Base-by-base conservation (phyloP, 2,888 invertebrate genomes). In the Argyra leucocephala region DNA sequence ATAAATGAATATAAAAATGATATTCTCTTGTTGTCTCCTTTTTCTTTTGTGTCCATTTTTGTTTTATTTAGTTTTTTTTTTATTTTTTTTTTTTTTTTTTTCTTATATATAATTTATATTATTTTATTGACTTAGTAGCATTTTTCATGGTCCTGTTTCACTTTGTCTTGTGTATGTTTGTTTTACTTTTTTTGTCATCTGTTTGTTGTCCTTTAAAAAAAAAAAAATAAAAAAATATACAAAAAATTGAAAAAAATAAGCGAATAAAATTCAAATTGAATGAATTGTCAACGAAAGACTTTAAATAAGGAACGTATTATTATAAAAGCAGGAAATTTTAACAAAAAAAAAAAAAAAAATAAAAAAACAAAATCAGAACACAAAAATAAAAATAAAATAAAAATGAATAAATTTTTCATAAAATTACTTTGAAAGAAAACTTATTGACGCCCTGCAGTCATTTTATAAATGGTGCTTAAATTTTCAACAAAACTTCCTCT, bases 111-210 rank as follows among this genome's bases (percentile, higher is more conserved):
- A 48, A 48, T 15, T 48, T 48, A 48, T 48, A 18, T 48, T 48
- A 48, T 48, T 48, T 48, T 48, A 48, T 48, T 48, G 48, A 48
- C 48, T 48, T 48, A 48, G 48, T 48, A 48, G 48, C 48, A n/a
- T 48, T 48, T 48, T 48, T 48, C 48, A 48, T 48, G 48, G 48
- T 48, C 48, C 48, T 48, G 48, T 48, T 48, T 48, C 15, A 48
- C 18, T 48, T 18, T 15, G 48, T 48, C n/a, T 37, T 37, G 15
- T 26, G 4, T 26, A 26, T 26, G 7, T 31, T 31, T 31, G 9
- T 48, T 48, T 48, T 48, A 1, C 18, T 48, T n/a, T 48, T 48
- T 48, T 48, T 48, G 18, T 48, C 5, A 31, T 6, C 31, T 10
- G 12, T 12, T 31, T 31, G n/a, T n/a, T n/a, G n/a, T n/a, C n/a